Evolutionary conservation across 2,888 invertebrate genomes (phyloP), one percentile per base, ranked within the genome.

Genomic region (Ichneumoninae sp.): DNA sequence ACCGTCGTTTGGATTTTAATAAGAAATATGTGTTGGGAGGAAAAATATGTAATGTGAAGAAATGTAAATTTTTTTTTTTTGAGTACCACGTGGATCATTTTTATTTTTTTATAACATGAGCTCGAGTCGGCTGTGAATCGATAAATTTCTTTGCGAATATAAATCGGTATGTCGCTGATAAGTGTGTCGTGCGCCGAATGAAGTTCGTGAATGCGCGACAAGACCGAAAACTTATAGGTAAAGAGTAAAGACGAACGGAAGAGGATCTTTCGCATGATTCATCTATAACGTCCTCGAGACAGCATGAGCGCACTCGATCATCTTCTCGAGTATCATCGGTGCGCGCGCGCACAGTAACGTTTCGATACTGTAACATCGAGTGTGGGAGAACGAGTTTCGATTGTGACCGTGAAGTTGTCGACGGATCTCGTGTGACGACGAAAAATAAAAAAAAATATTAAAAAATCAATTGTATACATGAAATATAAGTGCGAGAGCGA

Each of bases 321-420:
- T 10, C 40, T 40, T 40, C 40, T 40, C 40, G 40, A 40, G 10
- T 40, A 40, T 40, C 40, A 6, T 40, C 40, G 40, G 22, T 22
- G 75, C 33, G 65, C 33, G 52, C 5, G 26, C 36, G 52, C 33
- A 52, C 22, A 52, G 60, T 63, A 74, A 40, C 40, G 54, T 60
- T 63, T 74, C 52, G 19, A 44, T 19, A 66, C 63, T 50, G 36
- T 66, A 63, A 73, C 50, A 69, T 65, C 66, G 68, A 68, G 79
- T 73, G 85, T 85, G 76, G 79, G 79, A 82, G 82, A 85, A 85
- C 85, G 71, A 85, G 85, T 83, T 83, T 85, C 76, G 82, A 80
- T 76, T 73, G 82, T 77, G 85, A 83, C 82, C 85, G 85, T 83
- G 82, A 80, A 85, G 83, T 71, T 30, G 66, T 36, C 79, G 75